These are phyloP conservation scores for Botia kubotai DNA, from an alignment of 2,797 vertebrate genomes.

Conservation along the genomic window DNA sequence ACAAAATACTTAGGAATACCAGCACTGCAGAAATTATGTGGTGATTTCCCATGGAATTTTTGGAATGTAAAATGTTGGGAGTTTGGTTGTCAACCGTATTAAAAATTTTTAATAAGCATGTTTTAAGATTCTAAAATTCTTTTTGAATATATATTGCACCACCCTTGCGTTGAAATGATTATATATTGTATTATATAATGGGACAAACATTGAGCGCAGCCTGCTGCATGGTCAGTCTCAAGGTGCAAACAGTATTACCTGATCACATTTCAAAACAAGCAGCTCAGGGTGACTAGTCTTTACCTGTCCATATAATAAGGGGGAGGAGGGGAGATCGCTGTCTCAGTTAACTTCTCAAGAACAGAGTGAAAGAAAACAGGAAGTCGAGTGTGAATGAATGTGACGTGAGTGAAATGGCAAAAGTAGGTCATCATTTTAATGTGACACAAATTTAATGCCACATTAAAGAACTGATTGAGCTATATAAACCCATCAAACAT, in stretches of 20 bases:
- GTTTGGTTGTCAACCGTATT: too few species aligned
- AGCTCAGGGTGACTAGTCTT: slow-evolving; percentile 69
- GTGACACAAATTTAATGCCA: slow-evolving; percentile 26
- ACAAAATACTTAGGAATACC: neutral
- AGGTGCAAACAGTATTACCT: slow-evolving; percentile 61
- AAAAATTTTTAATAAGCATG: neutral
- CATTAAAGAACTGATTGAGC: slow-evolving; percentile 49
- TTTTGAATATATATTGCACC: neutral
- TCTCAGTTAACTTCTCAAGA: slow-evolving; percentile 60
- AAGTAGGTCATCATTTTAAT: slow-evolving; percentile 56
- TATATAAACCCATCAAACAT: slow-evolving; percentile 28
- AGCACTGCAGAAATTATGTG: slow-evolving; percentile 3
- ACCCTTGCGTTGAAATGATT: neutral
- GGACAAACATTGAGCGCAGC: slow-evolving; percentile 24
- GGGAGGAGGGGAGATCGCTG: slow-evolving; percentile 48
- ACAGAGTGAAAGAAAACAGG: slow-evolving; percentile 51
- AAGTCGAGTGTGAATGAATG: slow-evolving; percentile 42
- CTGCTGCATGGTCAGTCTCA: slow-evolving; percentile 67
- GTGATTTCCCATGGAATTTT: neutral
- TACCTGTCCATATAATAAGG: slow-evolving; percentile 75
- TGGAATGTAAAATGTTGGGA: neutral
- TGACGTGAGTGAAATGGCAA: slow-evolving; percentile 36
- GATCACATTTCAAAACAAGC: slow-evolving; percentile 79
- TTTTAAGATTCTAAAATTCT: too few species aligned
- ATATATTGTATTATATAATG: neutral